phyloP scores from a whole-genome alignment of 2,888 invertebrate genomes.

The Drosophila ochracea region DNA sequence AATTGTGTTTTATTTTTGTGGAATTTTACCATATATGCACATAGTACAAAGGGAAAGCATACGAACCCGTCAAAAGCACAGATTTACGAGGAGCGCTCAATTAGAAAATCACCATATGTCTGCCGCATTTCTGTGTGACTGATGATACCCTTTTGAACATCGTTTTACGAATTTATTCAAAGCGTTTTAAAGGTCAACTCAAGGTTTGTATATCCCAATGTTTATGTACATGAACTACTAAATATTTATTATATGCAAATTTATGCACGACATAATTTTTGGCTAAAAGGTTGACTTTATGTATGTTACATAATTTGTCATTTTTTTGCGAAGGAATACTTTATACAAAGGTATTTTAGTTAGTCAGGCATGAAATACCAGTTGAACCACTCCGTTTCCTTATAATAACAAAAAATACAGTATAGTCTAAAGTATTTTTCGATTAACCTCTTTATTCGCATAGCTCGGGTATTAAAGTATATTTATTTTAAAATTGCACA shows the following conservation, averaged over 20 bases:
- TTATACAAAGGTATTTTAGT: not conserved
- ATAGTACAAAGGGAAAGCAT: not conserved
- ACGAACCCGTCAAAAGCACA: conserved; percentile 39
- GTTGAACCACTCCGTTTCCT: not conserved
- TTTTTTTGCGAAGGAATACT: not conserved
- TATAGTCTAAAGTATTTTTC: too few species aligned
- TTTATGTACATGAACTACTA: not conserved
- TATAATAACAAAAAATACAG: not conserved
- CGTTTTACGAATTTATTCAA: conserved; percentile 44
- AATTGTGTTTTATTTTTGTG: conserved; percentile 44
- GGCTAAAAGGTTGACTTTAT: not conserved
- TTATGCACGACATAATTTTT: conserved; percentile 3
- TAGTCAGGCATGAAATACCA: not conserved
- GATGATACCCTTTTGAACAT: conserved; percentile 15
- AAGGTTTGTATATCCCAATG: conserved; percentile 5
- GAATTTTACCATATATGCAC: not conserved
- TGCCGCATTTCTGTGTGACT: not conserved
- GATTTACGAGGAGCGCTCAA: conserved; percentile 51
- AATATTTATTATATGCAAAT: conserved; percentile 1
- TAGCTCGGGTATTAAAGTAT: not conserved
- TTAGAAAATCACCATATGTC: conserved; percentile 59
- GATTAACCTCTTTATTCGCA: not conserved
- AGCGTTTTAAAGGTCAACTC: conserved; percentile 14
- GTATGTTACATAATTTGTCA: not conserved
- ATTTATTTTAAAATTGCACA: not conserved